Evolutionary conservation across 53 echinoderm and acorn worm genomes (phyloP), one percentile per base, ranked within the genome.

Genomic region (Luidia sarsii): DNA sequence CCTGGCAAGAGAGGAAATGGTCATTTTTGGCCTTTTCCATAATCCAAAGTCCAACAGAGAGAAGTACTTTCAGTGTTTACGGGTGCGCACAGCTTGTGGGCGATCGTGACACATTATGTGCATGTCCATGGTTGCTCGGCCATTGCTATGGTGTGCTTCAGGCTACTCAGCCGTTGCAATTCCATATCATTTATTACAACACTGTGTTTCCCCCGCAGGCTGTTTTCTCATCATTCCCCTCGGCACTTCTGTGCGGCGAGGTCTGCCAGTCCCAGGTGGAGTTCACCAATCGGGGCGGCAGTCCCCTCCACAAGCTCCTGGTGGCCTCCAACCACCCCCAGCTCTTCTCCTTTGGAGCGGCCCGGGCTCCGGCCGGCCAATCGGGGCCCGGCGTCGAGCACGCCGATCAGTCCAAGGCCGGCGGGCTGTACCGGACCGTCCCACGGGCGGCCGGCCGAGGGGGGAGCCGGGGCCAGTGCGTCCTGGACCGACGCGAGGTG

Each of bases 231-330:
- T 82, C 89, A 8, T 94, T 99, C 54, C 99, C 99, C 41, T 68
- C 89, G 14, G 86, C 91, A 16, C 82, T 99, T 5, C 68, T 99
- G 14, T 99, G 94, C 33, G 99, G 99, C 30, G 99, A 99, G 71
- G 89, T 99, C 5, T 81, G 77, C 48, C 87, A 74, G 14, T 84
- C 87, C n/a, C 81, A 60, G 11, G 79, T 99, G 39, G 99, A 99
- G 55, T 82, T 99, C 49, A 61, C 89, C 50, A 99, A 99, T 67
- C 68, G 81, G 50, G 99, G 99, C 49, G 49, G 79, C 22, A 89
- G 89, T 43, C 82, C 91, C 8, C 85, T 99, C 34, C 88, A 87
- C 57, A 99, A 87, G 80, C 89, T 99, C 9, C 70, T 83, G 23
- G 87, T 93, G 33, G 62, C 85, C 59, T 87, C 94, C 9, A 94